Evolutionary conservation across 2,797 vertebrate genomes (phyloP).

Genomic region (Diglossa cyanea): DNA sequence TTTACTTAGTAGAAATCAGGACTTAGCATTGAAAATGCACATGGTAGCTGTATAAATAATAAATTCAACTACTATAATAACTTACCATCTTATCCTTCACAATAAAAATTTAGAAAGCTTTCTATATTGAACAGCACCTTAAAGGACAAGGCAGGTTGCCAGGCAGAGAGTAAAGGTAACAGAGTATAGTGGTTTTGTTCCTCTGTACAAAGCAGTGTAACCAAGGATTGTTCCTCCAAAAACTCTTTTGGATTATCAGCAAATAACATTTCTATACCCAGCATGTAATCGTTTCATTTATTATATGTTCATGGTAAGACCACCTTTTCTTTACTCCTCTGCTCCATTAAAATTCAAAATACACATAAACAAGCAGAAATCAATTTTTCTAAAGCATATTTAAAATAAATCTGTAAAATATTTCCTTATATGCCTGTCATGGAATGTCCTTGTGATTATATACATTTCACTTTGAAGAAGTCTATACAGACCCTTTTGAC

Average conservation of each 20-base stretch:
- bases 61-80: constrained; percentile 33
- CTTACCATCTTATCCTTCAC: constrained; percentile 4
- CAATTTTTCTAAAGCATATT: neutral
- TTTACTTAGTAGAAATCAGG: constrained; percentile 33
- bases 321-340: neutral
- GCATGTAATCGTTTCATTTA: neutral
- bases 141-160: neutral
- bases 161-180: neutral
- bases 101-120: constrained; percentile 3
- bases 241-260: neutral
- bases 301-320: neutral
- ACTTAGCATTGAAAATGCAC: constrained; percentile 10
- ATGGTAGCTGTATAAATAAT: constrained; percentile 58
- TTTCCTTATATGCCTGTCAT: neutral
- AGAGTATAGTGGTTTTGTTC: neutral
- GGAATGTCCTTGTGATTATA: neutral
- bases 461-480: neutral
- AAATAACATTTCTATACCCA: neutral
- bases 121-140: neutral
- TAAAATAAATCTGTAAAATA: neutral
- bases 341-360: neutral
- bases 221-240: neutral
- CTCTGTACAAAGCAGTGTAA: neutral
- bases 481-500: neutral
- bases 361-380: neutral